Base-by-base conservation (phyloP, 2,113 vertebrate genomes). In the Dissostichus mawsoni region DNA sequence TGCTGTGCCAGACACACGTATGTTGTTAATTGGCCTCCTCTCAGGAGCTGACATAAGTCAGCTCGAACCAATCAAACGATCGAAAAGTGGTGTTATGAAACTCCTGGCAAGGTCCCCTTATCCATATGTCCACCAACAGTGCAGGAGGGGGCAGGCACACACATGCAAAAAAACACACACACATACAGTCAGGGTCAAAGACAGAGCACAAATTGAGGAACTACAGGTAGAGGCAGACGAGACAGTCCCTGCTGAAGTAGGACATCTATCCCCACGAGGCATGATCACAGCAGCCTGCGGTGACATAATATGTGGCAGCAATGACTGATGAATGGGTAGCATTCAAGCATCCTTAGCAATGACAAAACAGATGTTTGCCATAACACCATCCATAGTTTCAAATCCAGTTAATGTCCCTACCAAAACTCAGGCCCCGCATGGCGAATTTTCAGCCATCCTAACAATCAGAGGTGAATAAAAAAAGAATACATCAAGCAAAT, bases 31-130 rank as follows among this genome's bases (percentile, higher is more conserved):
- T n/a, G n/a, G n/a, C n/a, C n/a, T n/a, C n/a, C n/a, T n/a, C n/a
- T n/a, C n/a, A n/a, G n/a, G n/a, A n/a, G n/a, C n/a, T n/a, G n/a
- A n/a, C n/a, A n/a, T n/a, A n/a, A n/a, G n/a, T n/a, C n/a, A 64
- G 64, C n/a, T 69, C 14, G 1, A 81, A 62, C 64, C 77, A 84
- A 80, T 90, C 25, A 75, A 41, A 74, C 48, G 82, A 69, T 61
- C 11, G 47, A 61, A 50, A 68, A 77, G 90, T 91, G 29, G 86
- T 92, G 92, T 91, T 25, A 58, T 47, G 64, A 92, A 86, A 82
- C 83, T 91, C 83, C 70, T 92, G 87, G 44, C 56, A 61, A 69
- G 48, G n/a, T 78, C 64, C 73, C 72, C 77, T 59, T 84, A 76
- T 74, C 65, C 63, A 64, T 76, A 50, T 72, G 69, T 73, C 41